Base-by-base conservation (phyloP, 2,113 vertebrate species). In the Xenopus laevis region DNA sequence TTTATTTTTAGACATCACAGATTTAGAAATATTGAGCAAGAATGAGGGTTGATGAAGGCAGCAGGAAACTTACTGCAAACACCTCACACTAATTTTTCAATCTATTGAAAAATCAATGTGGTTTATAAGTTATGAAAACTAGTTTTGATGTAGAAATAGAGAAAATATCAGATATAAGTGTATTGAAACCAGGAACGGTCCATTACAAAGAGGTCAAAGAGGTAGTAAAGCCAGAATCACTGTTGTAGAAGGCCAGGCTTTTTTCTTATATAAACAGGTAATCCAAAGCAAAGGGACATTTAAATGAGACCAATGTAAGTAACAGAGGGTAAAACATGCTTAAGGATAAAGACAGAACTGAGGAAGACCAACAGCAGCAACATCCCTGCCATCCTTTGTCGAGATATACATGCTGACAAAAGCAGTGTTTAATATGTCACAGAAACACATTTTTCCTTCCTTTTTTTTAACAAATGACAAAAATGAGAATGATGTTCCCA, bases 341-440 rank as follows among this genome's bases (percentile, higher is more conserved):
- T 84, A 81, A 90, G 82, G 84, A 83, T 78, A 83, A 81, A 81
- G 86, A 87, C 84, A 89, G 83, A 80, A 89, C 55, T 83, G 72
- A 78, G 80, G 78, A 71, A 79, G 83, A 78, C 53, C 53, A 27
- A 55, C 17, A 55, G 87, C 75, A 82, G 80, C 79, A 17, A 15
- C 4, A 40, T 40, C 72, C 58, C 64, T 65, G 55, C 53, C 21
- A 47, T 30, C 59, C 20, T 83, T 78, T 81, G 81, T 83, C 83
- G 84, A 85, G 83, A 81, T 79, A 86, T 85, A 90, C 94, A 94
- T 92, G 94, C 92, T 82, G 86, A 92, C 88, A 89, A 87, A 87
- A 88, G 71, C 84, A 82, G 83, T 83, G 88, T 85, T 86, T 87
- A 91, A 4, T 91, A 85, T 79, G 82, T 82, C 82, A 90, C 73